Evolutionary conservation across 1,140 invertebrate genomes (phyloP).

Genomic region (Drosophila pectinifera): DNA sequence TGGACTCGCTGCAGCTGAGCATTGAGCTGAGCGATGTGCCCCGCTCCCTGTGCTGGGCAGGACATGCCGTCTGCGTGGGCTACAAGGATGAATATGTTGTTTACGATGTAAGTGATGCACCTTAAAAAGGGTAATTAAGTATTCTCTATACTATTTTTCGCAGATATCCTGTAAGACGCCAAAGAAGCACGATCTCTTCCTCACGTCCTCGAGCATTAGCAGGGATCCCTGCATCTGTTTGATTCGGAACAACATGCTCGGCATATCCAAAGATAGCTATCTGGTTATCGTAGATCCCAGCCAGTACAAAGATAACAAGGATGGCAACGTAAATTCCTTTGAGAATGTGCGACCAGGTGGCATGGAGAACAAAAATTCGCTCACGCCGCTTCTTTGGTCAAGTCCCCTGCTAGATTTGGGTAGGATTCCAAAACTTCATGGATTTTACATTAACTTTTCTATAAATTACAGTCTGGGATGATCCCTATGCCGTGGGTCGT

Average conservation of each 20-base stretch:
- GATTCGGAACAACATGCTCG: slow-evolving; percentile 72
- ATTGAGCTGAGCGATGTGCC: slow-evolving; percentile 94
- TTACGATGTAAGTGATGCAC: slow-evolving; percentile 88
- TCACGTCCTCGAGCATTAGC: slow-evolving; percentile 91
- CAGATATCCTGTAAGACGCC: slow-evolving; percentile 68
- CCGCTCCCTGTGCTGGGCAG: slow-evolving; percentile 93
- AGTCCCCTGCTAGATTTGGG: slow-evolving; percentile 68
- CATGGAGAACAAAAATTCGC: slow-evolving; percentile 52
- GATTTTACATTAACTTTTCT: neutral
- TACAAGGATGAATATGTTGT: slow-evolving; percentile 93
- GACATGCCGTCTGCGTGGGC: slow-evolving; percentile 92
- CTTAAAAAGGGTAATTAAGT: neutral
- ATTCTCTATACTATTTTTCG: neutral
- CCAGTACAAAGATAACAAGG: slow-evolving; percentile 55
- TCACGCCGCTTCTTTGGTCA: slow-evolving; percentile 65
- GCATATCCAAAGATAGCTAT: slow-evolving; percentile 78
- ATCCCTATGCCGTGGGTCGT: slow-evolving; percentile 95
- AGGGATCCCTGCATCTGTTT: slow-evolving; percentile 93
- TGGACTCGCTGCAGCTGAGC: slow-evolving; percentile 90
- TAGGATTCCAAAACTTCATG: slow-evolving; percentile 2
- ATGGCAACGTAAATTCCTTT: slow-evolving; percentile 12
- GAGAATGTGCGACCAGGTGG: slow-evolving; percentile 27
- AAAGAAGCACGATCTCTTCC: slow-evolving; percentile 88
- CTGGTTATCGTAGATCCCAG: slow-evolving; percentile 73
- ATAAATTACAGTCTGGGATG: slow-evolving; percentile 91